These are phyloP conservation scores for Presbytis comata DNA, from an alignment of 2,797 vertebrate genomes.

Conservation along the genomic window DNA sequence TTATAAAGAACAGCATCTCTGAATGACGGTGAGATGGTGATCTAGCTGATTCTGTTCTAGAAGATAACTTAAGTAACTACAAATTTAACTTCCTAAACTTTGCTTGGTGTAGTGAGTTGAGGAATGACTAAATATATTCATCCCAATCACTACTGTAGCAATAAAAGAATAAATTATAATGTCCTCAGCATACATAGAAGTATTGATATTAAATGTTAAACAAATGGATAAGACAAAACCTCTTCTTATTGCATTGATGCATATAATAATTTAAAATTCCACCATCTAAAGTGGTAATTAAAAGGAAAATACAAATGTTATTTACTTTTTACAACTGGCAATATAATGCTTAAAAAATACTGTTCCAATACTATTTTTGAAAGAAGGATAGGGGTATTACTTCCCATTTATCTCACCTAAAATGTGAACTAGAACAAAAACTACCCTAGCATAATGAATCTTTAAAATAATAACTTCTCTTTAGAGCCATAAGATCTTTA, in stretches of 20 bases:
- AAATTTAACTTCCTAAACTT: background rate
- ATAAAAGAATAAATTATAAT: background rate
- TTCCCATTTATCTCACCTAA: background rate
- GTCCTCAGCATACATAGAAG: background rate
- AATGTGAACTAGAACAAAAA: conserved; percentile 39
- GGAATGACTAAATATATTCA: background rate
- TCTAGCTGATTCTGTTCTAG: conserved; percentile 47
- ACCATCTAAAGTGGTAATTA: background rate
- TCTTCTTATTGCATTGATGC: background rate
- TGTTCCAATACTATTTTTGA: background rate
- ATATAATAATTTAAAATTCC: background rate
- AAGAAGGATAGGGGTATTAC: background rate
- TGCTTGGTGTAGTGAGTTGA: background rate
- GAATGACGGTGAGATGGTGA: conserved; percentile 50
- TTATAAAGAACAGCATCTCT: conserved; percentile 66
- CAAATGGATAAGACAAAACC: background rate
- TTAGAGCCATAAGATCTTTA: background rate
- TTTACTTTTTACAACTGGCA: conserved; percentile 27
- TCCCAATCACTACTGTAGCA: background rate
- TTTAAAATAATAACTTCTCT: conserved; percentile 29
- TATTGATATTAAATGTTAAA: background rate
- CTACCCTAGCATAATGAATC: background rate
- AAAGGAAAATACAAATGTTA: background rate
- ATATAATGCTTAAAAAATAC: background rate
- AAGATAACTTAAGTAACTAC: conserved; percentile 18